A percentile compares a stretch with the other conserved stretches of the same genome.
Evolutionary conservation across 2,113 vertebrate genomes (phyloP).

Genomic region (Scolopax mira): DNA sequence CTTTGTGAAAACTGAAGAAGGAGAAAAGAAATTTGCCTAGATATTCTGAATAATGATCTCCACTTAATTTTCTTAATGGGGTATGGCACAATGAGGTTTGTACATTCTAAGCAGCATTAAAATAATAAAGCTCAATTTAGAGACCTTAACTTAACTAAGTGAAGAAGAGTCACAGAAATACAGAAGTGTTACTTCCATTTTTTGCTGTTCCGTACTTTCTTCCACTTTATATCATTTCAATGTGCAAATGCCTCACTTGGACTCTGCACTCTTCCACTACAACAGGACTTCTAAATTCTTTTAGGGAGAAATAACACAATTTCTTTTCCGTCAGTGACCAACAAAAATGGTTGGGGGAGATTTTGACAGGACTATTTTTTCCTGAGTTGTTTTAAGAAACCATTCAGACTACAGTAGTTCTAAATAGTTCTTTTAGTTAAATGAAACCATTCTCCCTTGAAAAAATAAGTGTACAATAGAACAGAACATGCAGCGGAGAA

Average conservation of each 20-base stretch:
- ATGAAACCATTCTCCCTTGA: not conserved
- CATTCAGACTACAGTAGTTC: not conserved
- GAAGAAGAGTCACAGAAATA: not conserved
- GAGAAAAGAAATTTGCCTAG: not conserved
- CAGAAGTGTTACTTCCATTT: not conserved
- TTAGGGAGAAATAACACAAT: not conserved
- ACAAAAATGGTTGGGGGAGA: not conserved
- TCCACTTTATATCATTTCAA: not conserved
- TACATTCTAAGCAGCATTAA: not conserved
- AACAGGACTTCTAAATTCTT: not conserved
- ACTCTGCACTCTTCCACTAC: not conserved
- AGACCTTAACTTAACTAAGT: not conserved
- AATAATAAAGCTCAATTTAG: not conserved
- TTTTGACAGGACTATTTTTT: not conserved
- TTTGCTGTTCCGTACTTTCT: not conserved
- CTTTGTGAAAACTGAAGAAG: not conserved
- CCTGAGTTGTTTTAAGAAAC: not conserved
- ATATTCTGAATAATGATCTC: not conserved
- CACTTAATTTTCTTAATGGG: not conserved
- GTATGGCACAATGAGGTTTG: not conserved
- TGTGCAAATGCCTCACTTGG: not conserved
- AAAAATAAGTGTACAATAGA: not conserved
- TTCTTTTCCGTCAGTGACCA: not conserved
- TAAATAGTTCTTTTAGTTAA: not conserved
- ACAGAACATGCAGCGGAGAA: not conserved